Conservation (phyloP, 2,113 vertebrate species). For the Acrocephalus kingi region DNA sequence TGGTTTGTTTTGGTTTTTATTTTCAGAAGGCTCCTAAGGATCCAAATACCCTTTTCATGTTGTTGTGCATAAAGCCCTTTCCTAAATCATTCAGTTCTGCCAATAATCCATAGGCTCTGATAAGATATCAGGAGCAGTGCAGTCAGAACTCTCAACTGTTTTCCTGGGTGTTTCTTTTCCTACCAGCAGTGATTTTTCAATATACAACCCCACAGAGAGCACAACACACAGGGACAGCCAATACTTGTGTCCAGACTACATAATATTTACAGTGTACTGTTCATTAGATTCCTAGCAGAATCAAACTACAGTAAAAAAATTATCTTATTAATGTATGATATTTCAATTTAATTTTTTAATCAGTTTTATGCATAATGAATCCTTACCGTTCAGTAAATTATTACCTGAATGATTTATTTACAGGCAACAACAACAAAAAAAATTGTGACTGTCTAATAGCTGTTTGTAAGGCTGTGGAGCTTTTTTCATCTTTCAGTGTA, state of each 20-base stretch:
- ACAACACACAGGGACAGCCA: constrained; percentile 1
- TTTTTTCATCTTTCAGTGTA: not conserved
- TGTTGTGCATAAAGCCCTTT: not conserved
- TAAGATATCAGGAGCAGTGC: not conserved
- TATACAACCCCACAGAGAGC: not conserved
- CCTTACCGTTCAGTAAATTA: not conserved
- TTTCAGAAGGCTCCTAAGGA: not conserved
- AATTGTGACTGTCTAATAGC: not conserved
- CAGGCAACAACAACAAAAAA: not conserved
- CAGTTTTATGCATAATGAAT: not conserved
- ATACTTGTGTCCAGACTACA: constrained; percentile 31
- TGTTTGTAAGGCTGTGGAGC: not conserved
- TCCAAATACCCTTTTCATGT: not conserved
- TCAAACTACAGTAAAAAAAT: not conserved
- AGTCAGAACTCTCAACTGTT: not conserved
- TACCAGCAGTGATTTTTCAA: constrained; percentile 19
- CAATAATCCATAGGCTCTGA: not conserved
- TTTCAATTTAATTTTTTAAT: not conserved
- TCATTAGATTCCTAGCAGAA: not conserved
- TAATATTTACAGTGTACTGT: constrained; percentile 31
- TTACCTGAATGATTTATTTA: not conserved
- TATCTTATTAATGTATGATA: not conserved
- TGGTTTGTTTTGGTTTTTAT: not conserved
- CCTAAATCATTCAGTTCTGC: not conserved
- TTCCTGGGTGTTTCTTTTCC: not conserved